Base-by-base conservation (phyloP, 2,113 vertebrate genomes). In the Hiodon alosoides region DNA sequence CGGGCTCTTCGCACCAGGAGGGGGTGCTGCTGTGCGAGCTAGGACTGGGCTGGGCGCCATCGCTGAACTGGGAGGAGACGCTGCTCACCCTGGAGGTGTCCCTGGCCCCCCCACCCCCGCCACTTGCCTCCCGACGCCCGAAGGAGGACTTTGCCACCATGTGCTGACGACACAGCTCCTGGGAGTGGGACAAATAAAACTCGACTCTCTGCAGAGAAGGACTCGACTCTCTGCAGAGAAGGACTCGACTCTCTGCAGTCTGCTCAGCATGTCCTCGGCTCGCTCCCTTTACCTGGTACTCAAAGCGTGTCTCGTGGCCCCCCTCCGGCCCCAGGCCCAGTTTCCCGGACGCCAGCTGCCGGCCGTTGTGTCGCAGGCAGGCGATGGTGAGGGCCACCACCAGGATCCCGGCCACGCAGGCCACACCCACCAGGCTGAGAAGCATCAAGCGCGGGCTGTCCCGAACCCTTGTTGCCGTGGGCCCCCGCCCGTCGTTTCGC, bases 141-240 rank as follows among this genome's bases (percentile, higher is more conserved):
- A 94, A 91, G 57, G 96, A 91, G 0, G 95, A 93, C 86, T 98
- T 98, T 55, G 95, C 90, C 4, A 96, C 95, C 97, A 98, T 97
- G 88, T 98, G 97, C 86, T 99, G 96, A 77, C 96, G 93, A 89
- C 96, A 99, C 46, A 99, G 88, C 81, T 99, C 96, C 96, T 99
- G 86, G 10, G 54, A 3, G 9, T 13, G 4, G 10, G 69, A 67
- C 13, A 2, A 31, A 16, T 47, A 62, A 14, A 67, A 46, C 2
- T 66, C 31, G 0, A 31, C 31, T 31, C 31, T 31, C 31, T 61
- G 13, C 51, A 7, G 7, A 67, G 16, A 13, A 68, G 13, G 5
- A n/a, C 2, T 66, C 31, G 31, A 31, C 31, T 31, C 31, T 31
- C n/a, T 61, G 13, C 51, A 16, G 7, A 67, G 16, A 13, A 68